Percentiles rank a stretch among this genome's conserved stretches.
Evolutionary conservation across 2,113 vertebrate species (phyloP).

Genomic region (Noctilio leporinus): DNA sequence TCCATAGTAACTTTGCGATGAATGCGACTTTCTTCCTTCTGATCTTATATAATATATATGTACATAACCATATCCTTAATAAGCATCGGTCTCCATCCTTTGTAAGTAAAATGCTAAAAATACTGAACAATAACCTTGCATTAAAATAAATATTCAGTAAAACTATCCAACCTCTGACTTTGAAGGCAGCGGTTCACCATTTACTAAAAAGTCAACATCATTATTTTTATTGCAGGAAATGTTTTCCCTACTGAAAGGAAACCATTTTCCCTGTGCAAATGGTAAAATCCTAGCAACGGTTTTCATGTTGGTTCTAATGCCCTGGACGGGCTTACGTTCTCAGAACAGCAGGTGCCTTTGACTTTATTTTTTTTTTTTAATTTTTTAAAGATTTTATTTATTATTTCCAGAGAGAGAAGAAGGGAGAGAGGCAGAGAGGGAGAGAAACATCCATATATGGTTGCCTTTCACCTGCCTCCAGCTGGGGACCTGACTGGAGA

Average conservation of each 20-base stretch:
- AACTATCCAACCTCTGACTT: not conserved
- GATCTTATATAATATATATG: not conserved
- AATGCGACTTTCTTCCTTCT: not conserved
- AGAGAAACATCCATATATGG: too few relatives aligned
- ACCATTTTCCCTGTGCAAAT: not conserved
- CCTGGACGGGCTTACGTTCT: not conserved
- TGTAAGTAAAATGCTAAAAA: not conserved
- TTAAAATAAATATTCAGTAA: not conserved
- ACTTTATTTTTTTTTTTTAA: too few relatives aligned
- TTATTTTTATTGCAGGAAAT: not conserved
- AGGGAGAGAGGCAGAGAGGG: too few relatives aligned
- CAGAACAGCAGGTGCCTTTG: not conserved
- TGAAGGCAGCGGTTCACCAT: not conserved
- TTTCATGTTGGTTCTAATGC: not conserved
- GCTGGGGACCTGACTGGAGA: too few relatives aligned
- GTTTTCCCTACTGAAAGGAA: not conserved
- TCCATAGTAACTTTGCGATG: not conserved
- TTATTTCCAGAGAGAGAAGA: too few relatives aligned
- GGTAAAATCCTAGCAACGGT: not conserved
- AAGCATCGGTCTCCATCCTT: not conserved
- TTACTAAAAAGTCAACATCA: not conserved
- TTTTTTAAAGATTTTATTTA: too few relatives aligned
- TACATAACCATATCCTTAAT: not conserved
- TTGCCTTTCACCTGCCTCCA: too few relatives aligned
- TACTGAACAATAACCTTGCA: not conserved